phyloP scores from a whole-genome alignment of 23 tunicate species.

The Ciona savignyi region DNA sequence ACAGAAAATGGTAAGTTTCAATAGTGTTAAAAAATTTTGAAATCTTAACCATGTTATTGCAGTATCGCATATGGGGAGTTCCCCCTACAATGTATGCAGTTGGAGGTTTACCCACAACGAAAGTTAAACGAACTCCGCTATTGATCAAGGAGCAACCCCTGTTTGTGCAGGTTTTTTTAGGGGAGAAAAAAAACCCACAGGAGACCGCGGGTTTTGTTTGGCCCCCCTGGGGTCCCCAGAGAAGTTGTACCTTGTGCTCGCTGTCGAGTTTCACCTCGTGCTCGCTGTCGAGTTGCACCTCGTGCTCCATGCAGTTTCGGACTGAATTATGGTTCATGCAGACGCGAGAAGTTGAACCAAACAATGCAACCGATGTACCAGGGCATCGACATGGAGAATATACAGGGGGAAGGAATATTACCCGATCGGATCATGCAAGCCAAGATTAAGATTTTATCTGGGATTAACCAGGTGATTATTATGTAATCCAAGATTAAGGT shows the following conservation, averaged over 20 bases:
- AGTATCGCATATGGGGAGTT: too few species aligned
- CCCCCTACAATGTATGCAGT: too few species aligned
- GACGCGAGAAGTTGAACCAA: constrained; percentile 71
- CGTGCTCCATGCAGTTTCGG: too few species aligned
- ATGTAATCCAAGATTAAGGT: too few species aligned
- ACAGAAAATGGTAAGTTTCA: too few species aligned
- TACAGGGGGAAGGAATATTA: constrained; percentile 10
- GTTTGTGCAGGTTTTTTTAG: constrained; percentile 71
- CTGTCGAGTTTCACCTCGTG: too few species aligned
- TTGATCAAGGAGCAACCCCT: constrained; percentile 94
- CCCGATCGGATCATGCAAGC: constrained; percentile 62
- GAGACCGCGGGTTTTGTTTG: constrained; percentile 60
- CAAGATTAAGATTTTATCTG: constrained; percentile 68
- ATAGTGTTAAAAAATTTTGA: too few species aligned
- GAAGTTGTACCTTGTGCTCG: not conserved
- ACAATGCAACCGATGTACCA: constrained; percentile 21
- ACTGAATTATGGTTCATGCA: too few species aligned
- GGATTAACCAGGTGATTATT: constrained; percentile 85
- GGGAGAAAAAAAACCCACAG: constrained; percentile 81
- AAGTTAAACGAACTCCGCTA: constrained; percentile 25
- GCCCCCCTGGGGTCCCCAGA: not conserved
- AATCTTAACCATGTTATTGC: too few species aligned
- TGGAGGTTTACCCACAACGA: too few species aligned
- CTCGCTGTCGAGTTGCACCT: too few species aligned
- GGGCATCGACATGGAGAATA: constrained; percentile 11